Percentiles rank a stretch among this genome's conserved stretches.
Conservation (phyloP, 2,113 vertebrate genomes). For the Melierax canorus region DNA sequence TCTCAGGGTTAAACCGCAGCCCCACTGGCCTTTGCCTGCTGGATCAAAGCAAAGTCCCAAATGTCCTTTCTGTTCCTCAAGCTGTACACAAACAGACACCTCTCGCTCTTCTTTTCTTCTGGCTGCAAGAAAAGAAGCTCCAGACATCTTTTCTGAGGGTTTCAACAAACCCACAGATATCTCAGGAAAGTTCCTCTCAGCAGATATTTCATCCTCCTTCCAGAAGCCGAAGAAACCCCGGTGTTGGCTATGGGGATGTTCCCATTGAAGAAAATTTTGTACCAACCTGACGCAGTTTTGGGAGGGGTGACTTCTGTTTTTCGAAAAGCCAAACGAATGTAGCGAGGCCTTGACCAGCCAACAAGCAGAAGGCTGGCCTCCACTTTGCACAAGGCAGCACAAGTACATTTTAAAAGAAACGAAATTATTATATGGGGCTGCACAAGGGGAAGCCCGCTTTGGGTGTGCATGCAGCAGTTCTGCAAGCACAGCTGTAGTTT, state of each 20-base stretch:
- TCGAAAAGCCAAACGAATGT: neutral
- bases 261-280: accelerated
- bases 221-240: neutral
- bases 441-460: neutral
- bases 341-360: neutral
- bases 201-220: neutral
- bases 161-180: neutral
- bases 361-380: neutral
- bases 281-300: neutral
- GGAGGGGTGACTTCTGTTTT: neutral
- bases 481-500: neutral
- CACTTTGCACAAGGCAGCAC: neutral
- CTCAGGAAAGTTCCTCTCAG: neutral
- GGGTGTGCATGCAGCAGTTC: accelerated
- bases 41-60: neutral
- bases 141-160: neutral
- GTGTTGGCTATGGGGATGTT: neutral
- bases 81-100: neutral
- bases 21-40: neutral
- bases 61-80: neutral
- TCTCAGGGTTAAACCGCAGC: neutral
- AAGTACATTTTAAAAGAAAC: neutral
- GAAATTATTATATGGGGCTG: neutral
- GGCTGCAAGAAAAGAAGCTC: neutral
- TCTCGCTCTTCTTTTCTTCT: neutral